Percentiles rank a stretch among this genome's conserved stretches.
These are phyloP conservation scores for Blomia tropicalis DNA, from an alignment of 2,888 invertebrate species.

Conservation along the genomic window DNA sequence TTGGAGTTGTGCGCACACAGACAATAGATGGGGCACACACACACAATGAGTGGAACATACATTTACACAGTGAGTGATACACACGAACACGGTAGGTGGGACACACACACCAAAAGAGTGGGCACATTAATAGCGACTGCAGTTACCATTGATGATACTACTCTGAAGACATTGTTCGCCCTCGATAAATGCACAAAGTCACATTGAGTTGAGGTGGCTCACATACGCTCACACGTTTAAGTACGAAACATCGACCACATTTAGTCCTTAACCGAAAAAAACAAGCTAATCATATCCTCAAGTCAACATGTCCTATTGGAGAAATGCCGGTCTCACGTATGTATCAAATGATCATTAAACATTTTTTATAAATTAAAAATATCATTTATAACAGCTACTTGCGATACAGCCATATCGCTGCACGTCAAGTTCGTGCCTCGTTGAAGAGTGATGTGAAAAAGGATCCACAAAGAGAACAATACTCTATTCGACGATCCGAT, in stretches of 20 bases:
- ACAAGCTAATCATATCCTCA: neutral
- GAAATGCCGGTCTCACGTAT: constrained; percentile 1
- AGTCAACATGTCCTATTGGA: constrained; percentile 2
- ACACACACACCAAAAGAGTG: too few species aligned
- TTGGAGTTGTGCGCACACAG: too few species aligned
- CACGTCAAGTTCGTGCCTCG: constrained; percentile 16
- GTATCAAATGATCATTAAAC: neutral
- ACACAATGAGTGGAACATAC: too few species aligned
- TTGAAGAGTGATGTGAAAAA: constrained; percentile 9
- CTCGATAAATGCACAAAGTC: constrained; percentile 11
- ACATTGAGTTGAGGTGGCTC: constrained; percentile 9
- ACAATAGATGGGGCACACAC: too few species aligned
- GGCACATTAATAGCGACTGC: too few species aligned
- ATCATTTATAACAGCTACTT: constrained; percentile 14
- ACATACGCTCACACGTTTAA: neutral
- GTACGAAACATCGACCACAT: neutral
- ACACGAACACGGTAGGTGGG: too few species aligned
- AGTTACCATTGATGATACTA: too few species aligned
- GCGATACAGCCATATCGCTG: constrained; percentile 23
- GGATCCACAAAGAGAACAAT: neutral
- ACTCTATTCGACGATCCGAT: constrained; percentile 14
- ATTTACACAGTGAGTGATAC: too few species aligned
- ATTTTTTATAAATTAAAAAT: neutral
- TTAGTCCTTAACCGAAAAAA: too few species aligned
- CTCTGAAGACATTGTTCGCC: too few species aligned